A percentile compares a stretch with the other conserved stretches of the same genome.
These are phyloP conservation scores for Dendronephthya gigantea DNA, from an alignment of 64 coral and sea anemone species.

Conservation along the genomic window DNA sequence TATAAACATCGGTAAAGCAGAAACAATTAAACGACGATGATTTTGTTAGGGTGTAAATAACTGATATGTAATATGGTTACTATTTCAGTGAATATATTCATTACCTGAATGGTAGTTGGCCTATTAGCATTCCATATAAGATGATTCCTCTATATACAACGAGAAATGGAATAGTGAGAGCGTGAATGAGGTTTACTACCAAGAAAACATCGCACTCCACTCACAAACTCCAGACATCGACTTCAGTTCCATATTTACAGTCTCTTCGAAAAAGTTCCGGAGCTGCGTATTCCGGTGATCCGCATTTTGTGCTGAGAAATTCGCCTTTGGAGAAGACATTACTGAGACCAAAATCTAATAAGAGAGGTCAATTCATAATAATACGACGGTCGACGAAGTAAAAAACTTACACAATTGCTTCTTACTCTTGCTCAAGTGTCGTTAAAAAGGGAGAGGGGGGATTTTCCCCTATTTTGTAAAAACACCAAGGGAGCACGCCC, in stretches of 20 bases:
- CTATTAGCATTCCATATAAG: slow-evolving; percentile 76
- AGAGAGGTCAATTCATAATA: too few species aligned
- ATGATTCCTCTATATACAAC: slow-evolving; percentile 52
- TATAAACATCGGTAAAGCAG: not conserved
- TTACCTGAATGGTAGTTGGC: slow-evolving; percentile 84
- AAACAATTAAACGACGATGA: too few species aligned
- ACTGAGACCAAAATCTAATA: slow-evolving; percentile 90
- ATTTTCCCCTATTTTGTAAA: too few species aligned
- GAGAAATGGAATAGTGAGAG: not conserved
- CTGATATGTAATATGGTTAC: too few species aligned
- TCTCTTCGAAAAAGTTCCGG: slow-evolving; percentile 87
- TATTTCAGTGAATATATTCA: not conserved
- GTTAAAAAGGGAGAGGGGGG: too few species aligned
- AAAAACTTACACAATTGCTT: not conserved
- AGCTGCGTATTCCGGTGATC: slow-evolving; percentile 88
- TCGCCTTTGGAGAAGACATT: slow-evolving; percentile 48
- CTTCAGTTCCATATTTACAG: slow-evolving; percentile 77
- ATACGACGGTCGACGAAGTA: too few species aligned
- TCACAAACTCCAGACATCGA: slow-evolving; percentile 98
- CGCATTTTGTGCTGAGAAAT: slow-evolving; percentile 79
- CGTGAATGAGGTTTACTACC: not conserved
- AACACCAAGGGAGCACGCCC: too few species aligned
- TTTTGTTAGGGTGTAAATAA: too few species aligned
- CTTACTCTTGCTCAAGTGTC: too few species aligned
- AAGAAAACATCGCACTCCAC: slow-evolving; percentile 1